Percentiles rank a stretch among this genome's conserved stretches.
phyloP scores from a whole-genome alignment of 2,888 invertebrate species.

The Clistopyga incitator region DNA sequence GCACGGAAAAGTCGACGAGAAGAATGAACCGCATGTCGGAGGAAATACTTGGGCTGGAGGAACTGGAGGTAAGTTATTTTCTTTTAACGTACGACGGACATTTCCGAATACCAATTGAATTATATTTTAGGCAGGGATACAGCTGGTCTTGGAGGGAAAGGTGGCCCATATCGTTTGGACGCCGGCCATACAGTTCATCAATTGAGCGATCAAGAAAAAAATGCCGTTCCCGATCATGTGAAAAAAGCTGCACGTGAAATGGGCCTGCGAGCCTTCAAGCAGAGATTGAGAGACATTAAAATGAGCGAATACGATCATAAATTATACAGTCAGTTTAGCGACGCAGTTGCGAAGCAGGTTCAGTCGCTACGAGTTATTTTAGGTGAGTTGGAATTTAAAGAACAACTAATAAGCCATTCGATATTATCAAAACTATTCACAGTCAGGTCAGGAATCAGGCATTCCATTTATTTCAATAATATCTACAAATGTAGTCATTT shows the following conservation, averaged over 20 bases:
- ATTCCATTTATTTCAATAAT: not conserved
- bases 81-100: not conserved
- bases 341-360: slow-evolving; percentile 92
- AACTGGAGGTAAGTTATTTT: slow-evolving; percentile 88
- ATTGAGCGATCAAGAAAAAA: slow-evolving; percentile 95
- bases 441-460: not conserved
- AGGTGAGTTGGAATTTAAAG: slow-evolving; percentile 82
- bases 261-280: slow-evolving; percentile 95
- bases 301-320: slow-evolving; percentile 98
- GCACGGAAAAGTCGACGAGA: slow-evolving; percentile 95
- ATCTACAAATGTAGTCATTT: not conserved
- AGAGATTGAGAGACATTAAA: slow-evolving; percentile 94
- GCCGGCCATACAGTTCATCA: slow-evolving; percentile 97
- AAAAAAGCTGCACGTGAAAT: slow-evolving; percentile 96
- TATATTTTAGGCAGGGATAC: slow-evolving; percentile 89
- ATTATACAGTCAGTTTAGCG: slow-evolving; percentile 92
- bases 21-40: slow-evolving; percentile 96
- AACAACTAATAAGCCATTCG: not conserved
- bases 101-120: not conserved
- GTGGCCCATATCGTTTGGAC: slow-evolving; percentile 97
- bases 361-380: slow-evolving; percentile 94
- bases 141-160: slow-evolving; percentile 97
- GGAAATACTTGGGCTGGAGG: slow-evolving; percentile 99
- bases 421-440: not conserved
- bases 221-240: slow-evolving; percentile 95